Conservation (phyloP, 2,113 vertebrate genomes). For the Balaenoptera acutorostrata region DNA sequence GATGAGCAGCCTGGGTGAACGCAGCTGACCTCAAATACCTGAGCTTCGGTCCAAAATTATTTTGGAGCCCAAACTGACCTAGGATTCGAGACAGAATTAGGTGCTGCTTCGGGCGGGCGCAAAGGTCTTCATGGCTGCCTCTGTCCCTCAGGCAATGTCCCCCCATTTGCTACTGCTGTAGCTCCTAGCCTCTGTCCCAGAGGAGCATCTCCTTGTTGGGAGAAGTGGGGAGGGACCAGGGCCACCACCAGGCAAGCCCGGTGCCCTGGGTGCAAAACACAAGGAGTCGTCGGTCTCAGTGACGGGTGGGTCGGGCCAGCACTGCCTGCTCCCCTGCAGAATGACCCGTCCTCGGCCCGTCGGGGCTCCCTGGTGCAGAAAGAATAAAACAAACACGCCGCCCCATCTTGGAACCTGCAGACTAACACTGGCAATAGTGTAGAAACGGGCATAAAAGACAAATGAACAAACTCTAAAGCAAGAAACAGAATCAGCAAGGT, state of each 20-base stretch:
- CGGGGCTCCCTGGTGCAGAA: fast-evolving
- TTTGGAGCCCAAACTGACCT: neutral
- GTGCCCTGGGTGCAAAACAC: too few relatives aligned
- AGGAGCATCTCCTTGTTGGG: neutral
- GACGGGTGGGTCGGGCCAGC: fast-evolving
- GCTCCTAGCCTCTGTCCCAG: neutral
- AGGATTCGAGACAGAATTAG: neutral
- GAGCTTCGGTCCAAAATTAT: neutral
- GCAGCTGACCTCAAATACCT: neutral
- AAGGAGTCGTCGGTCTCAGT: neutral
- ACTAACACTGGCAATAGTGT: neutral
- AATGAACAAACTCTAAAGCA: neutral
- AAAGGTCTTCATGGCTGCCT: fast-evolving
- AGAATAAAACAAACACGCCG: neutral
- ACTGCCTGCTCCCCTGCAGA: fast-evolving
- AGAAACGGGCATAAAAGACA: neutral
- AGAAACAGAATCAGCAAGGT: neutral
- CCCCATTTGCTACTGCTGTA: fast-evolving
- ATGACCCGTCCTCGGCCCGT: fast-evolving
- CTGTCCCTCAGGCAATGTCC: neutral
- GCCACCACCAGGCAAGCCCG: neutral
- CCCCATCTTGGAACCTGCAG: neutral
- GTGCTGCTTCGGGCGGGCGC: neutral
- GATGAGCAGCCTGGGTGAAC: neutral
- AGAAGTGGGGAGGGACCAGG: too few relatives aligned